These are phyloP conservation scores for Salarias fasciatus DNA, from an alignment of 2,797 vertebrate species.

Conservation along the genomic window DNA sequence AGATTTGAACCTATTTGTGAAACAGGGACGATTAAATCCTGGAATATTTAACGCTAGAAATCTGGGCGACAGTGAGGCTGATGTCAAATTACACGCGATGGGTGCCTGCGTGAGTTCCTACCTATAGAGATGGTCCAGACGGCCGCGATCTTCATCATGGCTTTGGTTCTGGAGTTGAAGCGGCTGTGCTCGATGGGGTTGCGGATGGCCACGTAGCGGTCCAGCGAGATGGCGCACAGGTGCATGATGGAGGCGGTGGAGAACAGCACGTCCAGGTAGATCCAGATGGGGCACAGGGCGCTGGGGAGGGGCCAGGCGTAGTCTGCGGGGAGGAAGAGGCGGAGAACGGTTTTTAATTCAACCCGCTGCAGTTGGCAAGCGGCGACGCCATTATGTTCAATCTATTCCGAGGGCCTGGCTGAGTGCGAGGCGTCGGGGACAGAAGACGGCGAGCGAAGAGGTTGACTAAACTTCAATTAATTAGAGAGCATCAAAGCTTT, in stretches of 20 bases:
- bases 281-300: slow-evolving; percentile 97
- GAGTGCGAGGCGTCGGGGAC: slow-evolving; percentile 1
- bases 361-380: too few relatives aligned
- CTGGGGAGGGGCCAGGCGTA: slow-evolving; percentile 95
- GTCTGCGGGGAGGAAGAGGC: slow-evolving; percentile 77
- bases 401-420: slow-evolving; percentile 7
- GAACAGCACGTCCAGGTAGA: slow-evolving; percentile 98
- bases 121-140: slow-evolving; percentile 99
- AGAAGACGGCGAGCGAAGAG: slow-evolving; percentile 15
- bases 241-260: slow-evolving; percentile 99
- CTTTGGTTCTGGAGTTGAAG: slow-evolving; percentile 99
- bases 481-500: slow-evolving; percentile 24
- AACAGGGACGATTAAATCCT: too few relatives aligned
- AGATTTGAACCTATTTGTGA: too few relatives aligned
- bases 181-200: slow-evolving; percentile 99
- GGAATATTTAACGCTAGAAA: too few relatives aligned
- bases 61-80: too few relatives aligned
- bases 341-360: too few relatives aligned
- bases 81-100: too few relatives aligned
- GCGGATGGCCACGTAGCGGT: slow-evolving; percentile 98
- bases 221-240: slow-evolving; percentile 98
- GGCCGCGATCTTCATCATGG: slow-evolving; percentile 98
- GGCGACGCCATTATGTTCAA: background rate
- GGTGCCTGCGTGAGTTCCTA: too few relatives aligned
- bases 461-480: slow-evolving; percentile 35